phyloP scores from a whole-genome alignment of 2,888 invertebrate genomes.

The Melanotus villosus region DNA sequence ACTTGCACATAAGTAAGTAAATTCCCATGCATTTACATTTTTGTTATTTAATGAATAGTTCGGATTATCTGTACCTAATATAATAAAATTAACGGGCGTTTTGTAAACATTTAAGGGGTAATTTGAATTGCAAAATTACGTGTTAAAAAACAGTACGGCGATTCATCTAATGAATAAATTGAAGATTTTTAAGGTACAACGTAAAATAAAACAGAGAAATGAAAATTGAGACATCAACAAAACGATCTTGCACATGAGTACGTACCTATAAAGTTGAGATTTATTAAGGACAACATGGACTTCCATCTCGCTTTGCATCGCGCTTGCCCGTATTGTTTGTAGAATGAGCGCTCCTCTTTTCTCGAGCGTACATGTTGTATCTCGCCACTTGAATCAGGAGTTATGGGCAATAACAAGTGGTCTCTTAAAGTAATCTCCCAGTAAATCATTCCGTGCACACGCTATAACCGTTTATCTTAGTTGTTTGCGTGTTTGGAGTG shows the following conservation, averaged over 20 bases:
- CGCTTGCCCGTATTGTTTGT: conserved; percentile 44
- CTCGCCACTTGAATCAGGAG: conserved; percentile 67
- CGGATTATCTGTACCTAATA: too few species aligned
- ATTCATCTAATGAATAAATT: conserved; percentile 1
- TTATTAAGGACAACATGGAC: conserved; percentile 50
- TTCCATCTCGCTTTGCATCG: conserved; percentile 43
- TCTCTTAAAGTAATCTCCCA: conserved; percentile 69
- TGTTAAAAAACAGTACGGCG: background rate
- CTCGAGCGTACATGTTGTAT: conserved; percentile 57
- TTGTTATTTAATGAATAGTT: too few species aligned
- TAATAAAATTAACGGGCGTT: too few species aligned
- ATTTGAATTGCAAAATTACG: too few species aligned
- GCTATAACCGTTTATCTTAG: conserved; percentile 62
- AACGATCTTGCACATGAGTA: conserved; percentile 47
- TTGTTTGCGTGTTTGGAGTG: conserved; percentile 50
- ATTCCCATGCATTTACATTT: too few species aligned
- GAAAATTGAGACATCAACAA: conserved; percentile 57
- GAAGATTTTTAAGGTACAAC: conserved; percentile 5
- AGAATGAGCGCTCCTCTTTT: conserved; percentile 49
- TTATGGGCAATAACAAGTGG: conserved; percentile 70
- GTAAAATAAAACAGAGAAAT: conserved; percentile 34
- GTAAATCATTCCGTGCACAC: conserved; percentile 67
- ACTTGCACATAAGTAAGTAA: too few species aligned
- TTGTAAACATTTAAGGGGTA: too few species aligned
- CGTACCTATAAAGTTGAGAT: conserved; percentile 46